Evolutionary conservation across 2,797 vertebrate genomes (phyloP).

Genomic region (Nyctibius grandis): DNA sequence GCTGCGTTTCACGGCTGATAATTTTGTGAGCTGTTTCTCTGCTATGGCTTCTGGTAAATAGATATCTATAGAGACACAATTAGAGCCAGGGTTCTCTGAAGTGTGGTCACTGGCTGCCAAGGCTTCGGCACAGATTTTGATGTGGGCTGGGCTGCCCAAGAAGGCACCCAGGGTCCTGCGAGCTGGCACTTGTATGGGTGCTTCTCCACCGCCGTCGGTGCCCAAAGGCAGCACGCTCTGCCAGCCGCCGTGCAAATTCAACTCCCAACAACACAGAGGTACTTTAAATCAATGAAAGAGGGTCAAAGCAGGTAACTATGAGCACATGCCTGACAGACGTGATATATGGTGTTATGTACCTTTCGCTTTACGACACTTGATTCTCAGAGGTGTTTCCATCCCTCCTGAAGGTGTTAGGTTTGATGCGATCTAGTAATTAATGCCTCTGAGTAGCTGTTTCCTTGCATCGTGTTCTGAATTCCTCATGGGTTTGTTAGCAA

Average conservation of each 20-base stretch:
- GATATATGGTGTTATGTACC: rapidly evolving
- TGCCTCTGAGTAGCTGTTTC: not conserved
- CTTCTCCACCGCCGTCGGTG: rapidly evolving
- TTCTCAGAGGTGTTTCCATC: not conserved
- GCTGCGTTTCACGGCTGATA: not conserved
- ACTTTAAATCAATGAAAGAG: not conserved
- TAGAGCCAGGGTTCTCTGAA: not conserved
- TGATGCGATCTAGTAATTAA: not conserved
- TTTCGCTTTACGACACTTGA: not conserved
- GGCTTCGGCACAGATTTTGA: rapidly evolving
- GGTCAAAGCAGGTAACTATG: not conserved
- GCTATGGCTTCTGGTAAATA: not conserved
- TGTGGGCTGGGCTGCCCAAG: not conserved
- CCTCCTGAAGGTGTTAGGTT: not conserved
- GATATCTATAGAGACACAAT: rapidly evolving
- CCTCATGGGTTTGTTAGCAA: slow-evolving; percentile 29
- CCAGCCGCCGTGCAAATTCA: not conserved
- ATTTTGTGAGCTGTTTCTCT: not conserved
- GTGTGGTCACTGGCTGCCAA: not conserved
- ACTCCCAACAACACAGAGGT: not conserved
- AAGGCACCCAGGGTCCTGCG: rapidly evolving
- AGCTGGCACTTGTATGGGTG: rapidly evolving
- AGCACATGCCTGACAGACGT: rapidly evolving
- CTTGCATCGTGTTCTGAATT: not conserved
- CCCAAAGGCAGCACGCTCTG: rapidly evolving